A percentile compares a stretch with the other conserved stretches of the same genome.
Conservation (phyloP, 2,113 vertebrate species). For the Salminus brasiliensis region DNA sequence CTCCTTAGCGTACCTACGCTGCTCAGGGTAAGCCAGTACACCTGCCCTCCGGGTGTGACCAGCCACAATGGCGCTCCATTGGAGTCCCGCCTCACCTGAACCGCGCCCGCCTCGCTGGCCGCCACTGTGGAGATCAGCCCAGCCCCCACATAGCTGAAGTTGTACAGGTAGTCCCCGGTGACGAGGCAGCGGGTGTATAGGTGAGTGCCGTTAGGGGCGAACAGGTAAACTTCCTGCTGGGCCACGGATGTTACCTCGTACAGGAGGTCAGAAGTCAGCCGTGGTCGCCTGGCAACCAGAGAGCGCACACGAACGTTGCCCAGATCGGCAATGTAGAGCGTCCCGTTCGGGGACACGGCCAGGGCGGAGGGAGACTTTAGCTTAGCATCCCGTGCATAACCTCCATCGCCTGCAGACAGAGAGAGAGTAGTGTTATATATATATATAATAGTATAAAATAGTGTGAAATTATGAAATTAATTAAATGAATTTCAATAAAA, state of each 20-base stretch:
- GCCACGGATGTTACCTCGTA: constrained; percentile 86
- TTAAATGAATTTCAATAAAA: too few relatives aligned
- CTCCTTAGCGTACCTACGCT: constrained; percentile 86
- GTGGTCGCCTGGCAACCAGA: constrained; percentile 79
- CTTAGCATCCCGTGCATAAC: constrained; percentile 87
- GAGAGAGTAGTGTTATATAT: constrained; percentile 7
- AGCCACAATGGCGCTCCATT: constrained; percentile 87
- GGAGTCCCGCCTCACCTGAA: constrained; percentile 86
- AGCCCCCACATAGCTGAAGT: constrained; percentile 84
- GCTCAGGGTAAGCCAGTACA: constrained; percentile 89
- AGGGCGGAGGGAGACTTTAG: constrained; percentile 87
- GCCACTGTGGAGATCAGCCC: constrained; percentile 79
- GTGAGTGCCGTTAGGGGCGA: constrained; percentile 85
- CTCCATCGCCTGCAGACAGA: constrained; percentile 80
- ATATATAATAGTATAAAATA: too few relatives aligned
- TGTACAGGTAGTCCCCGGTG: constrained; percentile 86
- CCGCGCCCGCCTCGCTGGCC: constrained; percentile 78
- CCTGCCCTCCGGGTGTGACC: constrained; percentile 84
- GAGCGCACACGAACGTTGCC: constrained; percentile 86
- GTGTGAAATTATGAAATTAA: constrained; percentile 6
- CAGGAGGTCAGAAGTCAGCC: constrained; percentile 72
- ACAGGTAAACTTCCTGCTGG: constrained; percentile 88
- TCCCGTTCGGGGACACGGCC: constrained; percentile 84
- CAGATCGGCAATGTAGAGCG: constrained; percentile 84
- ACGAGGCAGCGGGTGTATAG: constrained; percentile 87